Evolutionary conservation across 2,113 vertebrate genomes (phyloP), one percentile per base, ranked within the genome.

Genomic region (Megalops atlanticus): DNA sequence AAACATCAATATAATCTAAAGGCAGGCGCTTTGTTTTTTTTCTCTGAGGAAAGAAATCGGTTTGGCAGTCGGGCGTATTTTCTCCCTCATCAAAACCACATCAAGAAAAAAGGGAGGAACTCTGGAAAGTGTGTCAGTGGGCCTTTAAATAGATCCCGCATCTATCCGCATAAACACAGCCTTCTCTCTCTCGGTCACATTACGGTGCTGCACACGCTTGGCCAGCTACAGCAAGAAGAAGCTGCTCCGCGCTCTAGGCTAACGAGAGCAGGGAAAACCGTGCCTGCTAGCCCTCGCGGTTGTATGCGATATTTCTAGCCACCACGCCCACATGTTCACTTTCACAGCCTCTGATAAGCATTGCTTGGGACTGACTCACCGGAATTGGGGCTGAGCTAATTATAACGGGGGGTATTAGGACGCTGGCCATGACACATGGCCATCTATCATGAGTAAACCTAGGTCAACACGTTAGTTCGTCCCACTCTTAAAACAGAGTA

Each of bases 361-460:
- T n/a, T 31, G 58, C 4, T 24, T n/a, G 21, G 0, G 52, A 78
- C 76, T 68, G 77, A 78, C 77, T 78, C 77, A 38, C n/a, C n/a
- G 21, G 38, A 78, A 39, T 39, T 40, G 1, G n/a, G 52, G 72
- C 39, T n/a, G 72, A 27, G 27, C 77, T 78, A 68, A 69, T 77
- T 40, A 43, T 68, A 68, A 27, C 77, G 39, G 5, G 38, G 33
- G 69, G 24, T 38, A 5, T 71, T 27, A 64, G 58, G n/a, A 31
- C n/a, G 11, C 43, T 6, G 6, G 43, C 58, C 5, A n/a, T 64
- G 58, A 64, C 68, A 6, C 31, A 27, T 70, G 68, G 24, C 24
- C 7, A 8, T 10, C 24, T n/a, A 31, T 8, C 58, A 10, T 27
- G 58, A 10, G 58, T 27, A 58, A 31, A 64, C 58, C 2, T 1